Percentiles rank a stretch among this genome's conserved stretches.
Conservation (phyloP, 2,113 vertebrate species). For the Calyptomena viridis region DNA sequence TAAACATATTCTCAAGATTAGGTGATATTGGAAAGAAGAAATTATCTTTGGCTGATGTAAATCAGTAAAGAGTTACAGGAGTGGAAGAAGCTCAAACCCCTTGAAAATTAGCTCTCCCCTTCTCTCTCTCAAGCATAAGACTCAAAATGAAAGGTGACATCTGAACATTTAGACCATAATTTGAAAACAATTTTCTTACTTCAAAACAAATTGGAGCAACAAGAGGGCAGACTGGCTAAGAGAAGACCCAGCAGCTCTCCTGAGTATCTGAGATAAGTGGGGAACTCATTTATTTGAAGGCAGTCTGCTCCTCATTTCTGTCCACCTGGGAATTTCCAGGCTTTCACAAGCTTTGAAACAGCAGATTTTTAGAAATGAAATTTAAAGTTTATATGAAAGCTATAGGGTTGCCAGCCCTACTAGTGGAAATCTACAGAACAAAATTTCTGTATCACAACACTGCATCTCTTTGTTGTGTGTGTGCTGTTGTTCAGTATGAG, state of each 20-base stretch:
- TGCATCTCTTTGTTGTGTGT: neutral
- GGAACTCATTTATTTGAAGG: neutral
- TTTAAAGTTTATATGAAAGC: neutral
- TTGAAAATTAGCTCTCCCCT: conserved; percentile 9
- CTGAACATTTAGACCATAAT: neutral
- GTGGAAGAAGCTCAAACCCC: neutral
- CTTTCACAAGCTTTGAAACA: neutral
- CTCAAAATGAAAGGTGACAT: conserved; percentile 23
- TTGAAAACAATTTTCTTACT: conserved; percentile 6
- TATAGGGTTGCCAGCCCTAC: neutral
- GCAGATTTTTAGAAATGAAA: neutral
- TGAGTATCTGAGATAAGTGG: neutral
- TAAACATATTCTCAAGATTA: conserved; percentile 49
- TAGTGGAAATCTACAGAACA: neutral
- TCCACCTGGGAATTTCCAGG: neutral
- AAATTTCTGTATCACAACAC: neutral
- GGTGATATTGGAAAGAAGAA: conserved; percentile 49
- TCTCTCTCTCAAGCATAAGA: neutral
- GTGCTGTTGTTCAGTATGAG: neutral
- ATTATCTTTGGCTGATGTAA: conserved; percentile 47
- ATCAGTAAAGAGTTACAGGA: conserved; percentile 20
- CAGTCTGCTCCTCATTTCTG: neutral
- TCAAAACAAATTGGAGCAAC: neutral
- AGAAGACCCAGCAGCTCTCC: neutral
- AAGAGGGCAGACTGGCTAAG: neutral